Percentiles rank a stretch among this genome's conserved stretches.
Evolutionary conservation across 2,888 invertebrate species (phyloP).

Genomic region (Tridacna crocea): DNA sequence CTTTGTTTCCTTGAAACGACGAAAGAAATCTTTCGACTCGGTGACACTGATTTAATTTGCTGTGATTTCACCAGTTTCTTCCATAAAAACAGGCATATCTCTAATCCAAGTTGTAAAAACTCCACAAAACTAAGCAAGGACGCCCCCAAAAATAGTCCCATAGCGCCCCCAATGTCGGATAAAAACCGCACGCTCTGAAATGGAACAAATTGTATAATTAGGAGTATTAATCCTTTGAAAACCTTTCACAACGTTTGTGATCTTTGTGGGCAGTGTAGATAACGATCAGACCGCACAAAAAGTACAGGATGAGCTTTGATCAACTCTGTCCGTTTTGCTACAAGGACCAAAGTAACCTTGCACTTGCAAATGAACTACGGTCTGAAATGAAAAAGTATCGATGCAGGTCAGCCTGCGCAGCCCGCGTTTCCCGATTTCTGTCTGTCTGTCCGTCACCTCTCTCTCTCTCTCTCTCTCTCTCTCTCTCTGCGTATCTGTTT

Average conservation of each 20-base stretch:
- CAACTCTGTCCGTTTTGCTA: background rate
- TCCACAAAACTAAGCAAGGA: conserved; percentile 63
- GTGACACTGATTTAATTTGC: background rate
- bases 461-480: too few relatives aligned
- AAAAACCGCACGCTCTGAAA: conserved; percentile 62
- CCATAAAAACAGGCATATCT: conserved; percentile 10
- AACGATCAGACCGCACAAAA: background rate
- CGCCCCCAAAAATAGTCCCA: conserved; percentile 64
- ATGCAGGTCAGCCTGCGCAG: background rate
- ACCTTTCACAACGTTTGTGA: background rate
- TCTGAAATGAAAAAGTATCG: background rate
- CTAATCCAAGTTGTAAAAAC: conserved; percentile 51
- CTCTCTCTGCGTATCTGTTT: too few relatives aligned
- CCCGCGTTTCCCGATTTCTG: too few relatives aligned
- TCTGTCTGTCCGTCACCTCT: too few relatives aligned
- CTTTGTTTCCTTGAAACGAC: background rate
- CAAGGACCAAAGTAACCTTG: background rate
- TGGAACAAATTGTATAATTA: background rate
- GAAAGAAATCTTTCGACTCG: background rate
- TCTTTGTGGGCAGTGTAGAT: background rate
- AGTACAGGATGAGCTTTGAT: background rate
- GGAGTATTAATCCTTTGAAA: too few relatives aligned
- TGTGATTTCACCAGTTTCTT: conserved; percentile 12
- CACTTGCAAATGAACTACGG: too few relatives aligned
- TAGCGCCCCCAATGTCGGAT: conserved; percentile 64